Percentiles rank a stretch among this genome's conserved stretches.
Conservation (phyloP, 2,797 vertebrate genomes). For the Rhabdophis nuchalis region DNA sequence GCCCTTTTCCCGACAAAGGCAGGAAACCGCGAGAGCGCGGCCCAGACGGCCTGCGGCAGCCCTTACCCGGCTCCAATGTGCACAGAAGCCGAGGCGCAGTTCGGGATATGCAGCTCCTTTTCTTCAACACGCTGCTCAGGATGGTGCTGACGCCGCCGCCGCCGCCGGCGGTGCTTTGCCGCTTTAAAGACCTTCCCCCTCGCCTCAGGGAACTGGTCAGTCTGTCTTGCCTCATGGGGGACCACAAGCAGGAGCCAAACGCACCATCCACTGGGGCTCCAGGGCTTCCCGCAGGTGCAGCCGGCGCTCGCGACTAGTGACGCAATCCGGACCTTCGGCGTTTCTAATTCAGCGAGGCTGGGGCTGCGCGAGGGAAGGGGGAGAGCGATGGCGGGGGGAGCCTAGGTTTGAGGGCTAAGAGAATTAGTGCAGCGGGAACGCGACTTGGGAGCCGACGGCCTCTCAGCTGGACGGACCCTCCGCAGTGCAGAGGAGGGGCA, state of each 20-base stretch:
- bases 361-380: background rate
- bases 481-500: constrained; percentile 66
- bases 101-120: constrained; percentile 90
- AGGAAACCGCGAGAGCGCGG: background rate
- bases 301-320: background rate
- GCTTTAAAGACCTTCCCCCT: constrained; percentile 77
- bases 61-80: constrained; percentile 94
- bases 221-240: constrained; percentile 81
- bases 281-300: background rate
- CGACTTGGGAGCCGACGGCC: background rate
- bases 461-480: constrained; percentile 40
- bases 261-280: background rate
- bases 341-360: too few relatives aligned
- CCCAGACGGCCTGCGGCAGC: background rate
- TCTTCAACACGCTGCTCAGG: constrained; percentile 94
- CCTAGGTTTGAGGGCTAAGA: too few relatives aligned
- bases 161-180: constrained; percentile 73
- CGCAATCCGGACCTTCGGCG: background rate
- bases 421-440: background rate
- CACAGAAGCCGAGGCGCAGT: constrained; percentile 93
- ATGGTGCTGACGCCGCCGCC: constrained; percentile 82
- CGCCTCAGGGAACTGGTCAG: constrained; percentile 77
- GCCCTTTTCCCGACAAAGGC: constrained; percentile 13
- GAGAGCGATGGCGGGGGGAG: too few relatives aligned
- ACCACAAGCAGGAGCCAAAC: background rate